A percentile compares a stretch with the other conserved stretches of the same genome.
These are phyloP conservation scores for Cheumatopsyche charites DNA, from an alignment of 1,140 invertebrate genomes.

Conservation along the genomic window DNA sequence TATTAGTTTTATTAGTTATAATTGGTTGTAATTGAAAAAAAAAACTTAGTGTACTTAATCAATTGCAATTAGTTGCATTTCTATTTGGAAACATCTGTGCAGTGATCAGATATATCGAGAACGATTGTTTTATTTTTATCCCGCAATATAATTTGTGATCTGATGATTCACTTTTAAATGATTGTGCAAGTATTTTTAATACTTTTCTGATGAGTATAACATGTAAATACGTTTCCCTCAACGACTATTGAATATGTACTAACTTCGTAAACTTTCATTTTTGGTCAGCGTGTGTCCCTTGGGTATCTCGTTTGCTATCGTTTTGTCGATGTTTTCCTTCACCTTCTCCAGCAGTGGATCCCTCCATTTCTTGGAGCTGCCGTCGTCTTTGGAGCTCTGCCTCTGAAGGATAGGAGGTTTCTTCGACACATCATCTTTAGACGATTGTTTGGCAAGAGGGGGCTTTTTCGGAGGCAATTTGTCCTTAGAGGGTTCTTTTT, in stretches of 20 bases:
- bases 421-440: conserved; percentile 51
- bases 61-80: too few relatives aligned
- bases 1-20: too few relatives aligned
- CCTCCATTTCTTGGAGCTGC: conserved; percentile 59
- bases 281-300: conserved; percentile 61
- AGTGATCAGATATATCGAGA: not conserved
- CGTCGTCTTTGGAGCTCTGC: conserved; percentile 58
- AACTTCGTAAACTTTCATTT: conserved; percentile 61
- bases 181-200: not conserved
- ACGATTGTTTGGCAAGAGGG: conserved; percentile 46
- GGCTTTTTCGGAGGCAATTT: conserved; percentile 42
- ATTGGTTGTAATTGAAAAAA: too few relatives aligned
- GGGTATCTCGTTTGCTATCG: conserved; percentile 57
- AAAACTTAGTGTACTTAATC: too few relatives aligned
- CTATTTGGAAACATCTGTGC: not conserved
- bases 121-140: not conserved
- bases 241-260: conserved; percentile 48
- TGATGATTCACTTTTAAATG: not conserved
- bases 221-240: too few relatives aligned
- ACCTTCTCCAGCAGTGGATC: conserved; percentile 59
- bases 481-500: conserved; percentile 41
- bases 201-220: too few relatives aligned
- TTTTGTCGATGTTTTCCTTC: conserved; percentile 61
- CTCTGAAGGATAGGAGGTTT: conserved; percentile 58
- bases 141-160: not conserved